Conservation (phyloP, 2,797 vertebrate genomes). For the Leucoraja ocellata region DNA sequence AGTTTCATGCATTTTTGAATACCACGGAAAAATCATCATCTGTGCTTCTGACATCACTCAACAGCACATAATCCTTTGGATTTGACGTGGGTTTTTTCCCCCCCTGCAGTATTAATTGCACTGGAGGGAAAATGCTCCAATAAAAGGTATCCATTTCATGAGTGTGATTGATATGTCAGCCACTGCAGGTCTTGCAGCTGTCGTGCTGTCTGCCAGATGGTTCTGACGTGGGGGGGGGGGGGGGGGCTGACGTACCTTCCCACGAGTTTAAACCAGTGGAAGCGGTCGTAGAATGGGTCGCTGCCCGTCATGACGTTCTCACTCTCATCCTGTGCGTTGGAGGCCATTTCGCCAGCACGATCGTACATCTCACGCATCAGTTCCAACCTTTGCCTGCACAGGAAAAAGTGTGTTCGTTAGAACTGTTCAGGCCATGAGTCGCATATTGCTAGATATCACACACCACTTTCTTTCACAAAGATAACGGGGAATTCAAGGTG, state of each 20-base stretch:
- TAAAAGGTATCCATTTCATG: background rate
- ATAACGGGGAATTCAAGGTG: background rate
- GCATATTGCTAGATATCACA: background rate
- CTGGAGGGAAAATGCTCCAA: background rate
- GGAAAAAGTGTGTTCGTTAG: rapidly evolving
- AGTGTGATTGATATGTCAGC: too few species aligned
- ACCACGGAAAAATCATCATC: background rate
- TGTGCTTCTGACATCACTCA: background rate
- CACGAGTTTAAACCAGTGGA: constrained; percentile 97
- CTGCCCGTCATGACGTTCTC: constrained; percentile 79
- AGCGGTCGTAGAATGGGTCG: constrained; percentile 95
- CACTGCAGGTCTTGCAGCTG: background rate
- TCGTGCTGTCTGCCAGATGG: background rate
- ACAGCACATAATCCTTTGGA: background rate
- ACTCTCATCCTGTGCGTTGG: constrained; percentile 68
- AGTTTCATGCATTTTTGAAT: background rate
- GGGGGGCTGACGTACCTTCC: constrained; percentile 71
- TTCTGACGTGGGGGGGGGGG: background rate
- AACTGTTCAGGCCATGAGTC: background rate
- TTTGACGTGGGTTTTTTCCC: background rate
- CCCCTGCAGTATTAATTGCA: background rate
- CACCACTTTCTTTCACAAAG: background rate
- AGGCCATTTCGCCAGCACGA: constrained; percentile 87
- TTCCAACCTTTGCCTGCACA: constrained; percentile 78
- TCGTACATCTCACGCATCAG: constrained; percentile 98